A percentile compares a stretch with the other conserved stretches of the same genome.
Conservation (phyloP, 2,888 invertebrate genomes). For the Ypsolopha scabrella region DNA sequence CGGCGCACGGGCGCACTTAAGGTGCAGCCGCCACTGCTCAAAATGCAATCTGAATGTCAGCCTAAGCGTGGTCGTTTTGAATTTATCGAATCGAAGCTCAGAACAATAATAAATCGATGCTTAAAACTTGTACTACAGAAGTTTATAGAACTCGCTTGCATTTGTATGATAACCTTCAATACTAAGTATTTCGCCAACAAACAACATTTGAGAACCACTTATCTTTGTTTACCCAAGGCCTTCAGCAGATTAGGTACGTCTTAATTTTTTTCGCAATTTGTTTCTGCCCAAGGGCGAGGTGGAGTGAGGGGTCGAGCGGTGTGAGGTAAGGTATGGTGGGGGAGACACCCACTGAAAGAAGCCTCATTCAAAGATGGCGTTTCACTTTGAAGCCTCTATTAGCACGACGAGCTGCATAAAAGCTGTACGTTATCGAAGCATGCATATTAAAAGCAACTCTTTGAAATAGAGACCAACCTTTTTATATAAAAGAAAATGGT, state of each 20-base stretch:
- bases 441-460: constrained; percentile 34
- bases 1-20: too few species aligned
- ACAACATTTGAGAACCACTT: neutral
- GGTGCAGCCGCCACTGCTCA: too few species aligned
- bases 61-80: too few species aligned
- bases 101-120: too few species aligned
- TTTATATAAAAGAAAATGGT: neutral
- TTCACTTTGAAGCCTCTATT: constrained; percentile 31
- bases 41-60: too few species aligned
- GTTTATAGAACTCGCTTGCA: too few species aligned
- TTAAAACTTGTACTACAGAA: too few species aligned
- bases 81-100: too few species aligned
- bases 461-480: constrained; percentile 12
- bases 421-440: constrained; percentile 40
- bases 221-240: neutral
- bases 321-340: neutral
- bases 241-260: neutral
- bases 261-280: neutral
- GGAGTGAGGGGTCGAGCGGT: neutral
- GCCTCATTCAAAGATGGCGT: constrained; percentile 14
- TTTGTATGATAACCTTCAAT: too few species aligned
- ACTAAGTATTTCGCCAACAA: too few species aligned
- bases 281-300: neutral
- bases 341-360: constrained; percentile 2
- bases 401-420: constrained; percentile 28